phyloP scores from a whole-genome alignment of 2,888 invertebrate genomes.

The Nowickia ferox region DNA sequence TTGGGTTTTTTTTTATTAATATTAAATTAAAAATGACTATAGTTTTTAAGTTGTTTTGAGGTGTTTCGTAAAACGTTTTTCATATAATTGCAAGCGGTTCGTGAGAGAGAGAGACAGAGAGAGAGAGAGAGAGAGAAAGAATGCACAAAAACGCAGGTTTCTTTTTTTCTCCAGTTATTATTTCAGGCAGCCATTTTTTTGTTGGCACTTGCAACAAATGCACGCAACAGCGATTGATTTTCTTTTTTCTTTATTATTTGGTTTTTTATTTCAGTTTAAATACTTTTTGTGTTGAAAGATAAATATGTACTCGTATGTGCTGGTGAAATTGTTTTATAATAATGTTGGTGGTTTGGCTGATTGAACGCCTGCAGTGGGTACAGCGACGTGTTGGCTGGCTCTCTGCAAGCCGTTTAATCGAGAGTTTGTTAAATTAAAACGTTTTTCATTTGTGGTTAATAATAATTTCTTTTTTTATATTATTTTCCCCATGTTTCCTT shows the following conservation, averaged over 20 bases:
- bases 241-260: background rate
- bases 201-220: constrained; percentile 21
- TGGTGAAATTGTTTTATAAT: constrained; percentile 57
- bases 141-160: constrained; percentile 2
- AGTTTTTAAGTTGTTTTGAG: constrained; percentile 58
- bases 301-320: constrained; percentile 40
- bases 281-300: constrained; percentile 54
- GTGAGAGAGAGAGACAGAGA: background rate
- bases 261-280: constrained; percentile 48
- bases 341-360: constrained; percentile 34
- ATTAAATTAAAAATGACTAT: constrained; percentile 49
- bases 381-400: background rate
- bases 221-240: constrained; percentile 26
- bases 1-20: constrained; percentile 5
- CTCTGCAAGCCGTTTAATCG: background rate
- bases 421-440: constrained; percentile 60
- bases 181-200: constrained; percentile 42
- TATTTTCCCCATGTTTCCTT: constrained; percentile 23
- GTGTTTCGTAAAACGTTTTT: constrained; percentile 50
- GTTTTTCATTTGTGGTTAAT: constrained; percentile 63
- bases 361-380: background rate
- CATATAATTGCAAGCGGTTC: constrained; percentile 27
- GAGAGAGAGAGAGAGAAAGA: background rate
- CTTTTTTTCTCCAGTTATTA: constrained; percentile 32
- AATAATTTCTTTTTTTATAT: constrained; percentile 58